Evolutionary conservation across 2,888 invertebrate species (phyloP), one percentile per base, ranked within the genome.

Genomic region (Eubasilissa splendida): DNA sequence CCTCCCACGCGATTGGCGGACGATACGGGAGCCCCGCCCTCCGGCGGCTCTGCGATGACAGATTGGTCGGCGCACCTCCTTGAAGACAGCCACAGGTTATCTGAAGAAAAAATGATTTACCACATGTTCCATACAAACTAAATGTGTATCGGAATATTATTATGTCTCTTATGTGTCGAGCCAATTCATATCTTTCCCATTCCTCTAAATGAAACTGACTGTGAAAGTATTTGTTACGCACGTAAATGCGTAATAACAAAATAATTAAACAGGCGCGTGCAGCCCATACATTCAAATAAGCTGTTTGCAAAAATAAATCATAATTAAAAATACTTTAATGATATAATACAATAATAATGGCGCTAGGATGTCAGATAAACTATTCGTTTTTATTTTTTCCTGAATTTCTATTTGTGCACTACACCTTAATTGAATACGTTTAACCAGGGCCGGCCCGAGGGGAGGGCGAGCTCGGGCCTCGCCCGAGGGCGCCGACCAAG

Each of bases 1-100:
- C 93, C 92, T 89, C 86, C 86, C 85, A 87, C 88, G 88, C 90
- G 91, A 93, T 93, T 93, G 92, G 93, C 89, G 90, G 90, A 88
- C 83, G 85, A 85, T 85, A 84, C 84, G 82, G 82, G 85, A 85
- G 86, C 84, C 86, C 86, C 88, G 88, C 87, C 88, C 87, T 87
- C 87, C 87, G 87, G 87, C 86, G 86, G 84, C 14, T 86, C 83
- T 84, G 82, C 84, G 85, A 85, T 86, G 87, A 87, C 87, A 84
- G 87, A 87, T 87, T 87, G 88, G 87, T 86, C 86, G 84, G 84
- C 83, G 77, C 78, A 84, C 85, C 85, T 85, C 86, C 86, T 86
- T 85, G 68, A 75, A 66, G 73, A 53, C 56, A 77, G 77, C 77
- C 54, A 77, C 77, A 77, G 77, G 77, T 70, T 77, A 70, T 58